A percentile compares a stretch with the other conserved stretches of the same genome.
phyloP scores from a whole-genome alignment of 2,113 vertebrate genomes.

The human region GRCh38 chr2:37203501-37204000 shows the following conservation, averaged over 20 bases:
- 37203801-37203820: neutral
- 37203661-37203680: neutral
- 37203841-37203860: neutral
- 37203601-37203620: neutral
- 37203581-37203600: neutral
- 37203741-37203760: neutral
- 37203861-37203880: neutral
- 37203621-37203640: neutral
- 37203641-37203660: neutral
- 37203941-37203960: neutral
- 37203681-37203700: neutral
- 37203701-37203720: neutral
- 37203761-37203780: neutral
- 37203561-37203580: neutral
- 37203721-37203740: neutral
- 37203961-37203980: neutral
- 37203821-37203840: neutral
- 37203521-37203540: neutral
- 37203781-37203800: neutral
- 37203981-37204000: neutral
- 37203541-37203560: neutral
- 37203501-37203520: neutral
- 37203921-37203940: neutral
- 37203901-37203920: neutral
- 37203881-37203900: neutral